phyloP scores from a whole-genome alignment of 30 jellyfish, hydroid and myxozoan species.

The Aurelia aurita complex sp. Pacific region DNA sequence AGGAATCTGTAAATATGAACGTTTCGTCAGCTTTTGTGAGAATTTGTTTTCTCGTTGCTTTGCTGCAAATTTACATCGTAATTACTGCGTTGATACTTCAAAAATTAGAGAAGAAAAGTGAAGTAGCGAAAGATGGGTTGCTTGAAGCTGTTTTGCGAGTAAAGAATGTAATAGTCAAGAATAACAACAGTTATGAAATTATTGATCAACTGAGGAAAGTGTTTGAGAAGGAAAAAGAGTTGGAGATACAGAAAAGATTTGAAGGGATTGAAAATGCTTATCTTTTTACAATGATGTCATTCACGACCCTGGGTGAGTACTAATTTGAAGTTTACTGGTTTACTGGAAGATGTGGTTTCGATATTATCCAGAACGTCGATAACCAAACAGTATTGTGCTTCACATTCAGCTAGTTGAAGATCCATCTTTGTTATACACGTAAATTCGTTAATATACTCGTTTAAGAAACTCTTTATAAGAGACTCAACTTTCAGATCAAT shows the following conservation, averaged over 20 bases:
- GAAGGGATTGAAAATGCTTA: slow-evolving; percentile 22
- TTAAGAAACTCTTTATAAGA: too few species aligned
- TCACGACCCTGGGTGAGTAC: slow-evolving; percentile 47
- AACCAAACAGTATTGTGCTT: too few species aligned
- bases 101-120: slow-evolving; percentile 5
- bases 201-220: slow-evolving; percentile 29
- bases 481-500: too few species aligned
- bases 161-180: neutral
- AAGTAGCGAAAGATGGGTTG: neutral
- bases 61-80: slow-evolving; percentile 11
- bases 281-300: slow-evolving; percentile 48
- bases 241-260: neutral
- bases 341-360: too few species aligned
- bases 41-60: slow-evolving; percentile 19
- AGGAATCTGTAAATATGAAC: too few species aligned
- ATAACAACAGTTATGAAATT: neutral
- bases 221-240: slow-evolving; percentile 6
- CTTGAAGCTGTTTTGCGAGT: neutral
- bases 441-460: too few species aligned
- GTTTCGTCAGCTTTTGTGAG: neutral
- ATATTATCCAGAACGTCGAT: too few species aligned
- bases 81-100: slow-evolving; percentile 18
- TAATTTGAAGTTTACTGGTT: neutral
- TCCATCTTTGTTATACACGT: too few species aligned
- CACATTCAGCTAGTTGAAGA: too few species aligned